Evolutionary conservation across 2,888 invertebrate genomes (phyloP), one percentile per base, ranked within the genome.

Genomic region (Drosophila demipolita): DNA sequence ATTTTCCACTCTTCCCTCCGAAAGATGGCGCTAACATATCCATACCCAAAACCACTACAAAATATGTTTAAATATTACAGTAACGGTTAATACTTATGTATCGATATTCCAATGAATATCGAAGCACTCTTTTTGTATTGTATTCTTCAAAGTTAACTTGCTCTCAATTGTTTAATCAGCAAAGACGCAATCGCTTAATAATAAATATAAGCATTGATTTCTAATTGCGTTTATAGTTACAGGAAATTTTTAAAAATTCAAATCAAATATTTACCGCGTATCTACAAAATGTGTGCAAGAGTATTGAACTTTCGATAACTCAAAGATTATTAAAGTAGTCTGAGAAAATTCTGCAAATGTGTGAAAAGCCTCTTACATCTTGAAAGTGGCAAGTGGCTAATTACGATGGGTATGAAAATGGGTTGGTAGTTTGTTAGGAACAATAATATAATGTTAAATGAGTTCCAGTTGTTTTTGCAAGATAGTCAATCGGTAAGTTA

Each of bases 361-460:
- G 38, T 38, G 48, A 54, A 53, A 67, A 58, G n/a, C 8, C 40
- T 42, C 23, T 49, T 23, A 29, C 12, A 38, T 1, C 17, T 33
- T 29, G 11, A 0, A 59, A 23, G 70, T 66, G 77, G 32, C 26
- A 80, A 80, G 67, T 63, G 63, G n/a, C 38, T 36, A 23, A 17
- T 49, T 53, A 35, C 29, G 8, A 40, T 26, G 26, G 11, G 23
- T 20, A 12, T n/a, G 53, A 48, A 54, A 71, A 38, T 66, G 42
- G 26, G 36, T 58, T 58, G 20, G 11, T 7, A n/a, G 17, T 35
- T 59, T 32, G 29, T 35, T 26, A 26, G 12, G n/a, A 15, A 8
- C 29, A 36, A 42, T 66, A 75, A 49, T 17, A 2, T 9, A 1
- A 17, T 57, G 73, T 32, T 70, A 79, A 76, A 66, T 73, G 23